Conservation (phyloP, 2,113 vertebrate genomes). For the Perca schrenkii region DNA sequence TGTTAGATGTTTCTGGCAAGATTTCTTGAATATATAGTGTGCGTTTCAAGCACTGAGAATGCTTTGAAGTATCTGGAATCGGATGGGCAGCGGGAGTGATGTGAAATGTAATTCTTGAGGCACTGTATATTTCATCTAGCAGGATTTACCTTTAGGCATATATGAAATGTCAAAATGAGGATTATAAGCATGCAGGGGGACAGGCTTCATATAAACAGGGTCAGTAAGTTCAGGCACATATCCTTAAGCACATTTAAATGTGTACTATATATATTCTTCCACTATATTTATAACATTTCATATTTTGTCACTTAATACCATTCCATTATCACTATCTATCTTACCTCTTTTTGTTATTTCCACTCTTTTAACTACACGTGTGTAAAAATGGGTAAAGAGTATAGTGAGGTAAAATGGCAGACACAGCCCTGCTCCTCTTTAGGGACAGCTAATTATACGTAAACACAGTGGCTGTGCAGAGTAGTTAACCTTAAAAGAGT, state of each 20-base stretch:
- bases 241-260: background rate
- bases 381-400: background rate
- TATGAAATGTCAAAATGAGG: conserved; percentile 23
- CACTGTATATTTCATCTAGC: conserved; percentile 12
- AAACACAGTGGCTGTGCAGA: conserved; percentile 32
- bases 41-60: conserved; percentile 15
- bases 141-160: conserved; percentile 7
- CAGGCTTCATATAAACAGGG: background rate
- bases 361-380: background rate
- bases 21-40: conserved; percentile 10
- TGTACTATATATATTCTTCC: background rate
- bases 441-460: conserved; percentile 25
- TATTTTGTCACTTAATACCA: background rate
- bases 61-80: conserved; percentile 27
- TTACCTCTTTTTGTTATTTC: background rate
- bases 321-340: conserved; percentile 1
- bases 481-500: conserved; percentile 32
- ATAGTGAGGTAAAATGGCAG: background rate
- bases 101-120: conserved; percentile 23
- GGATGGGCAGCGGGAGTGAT: background rate
- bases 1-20: conserved; percentile 6
- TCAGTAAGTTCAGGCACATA: background rate
- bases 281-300: conserved; percentile 9
- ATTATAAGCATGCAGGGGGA: background rate
- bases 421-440: background rate